Conservation (phyloP, 2,113 vertebrate genomes). For the Cephalopholis sonnerati region DNA sequence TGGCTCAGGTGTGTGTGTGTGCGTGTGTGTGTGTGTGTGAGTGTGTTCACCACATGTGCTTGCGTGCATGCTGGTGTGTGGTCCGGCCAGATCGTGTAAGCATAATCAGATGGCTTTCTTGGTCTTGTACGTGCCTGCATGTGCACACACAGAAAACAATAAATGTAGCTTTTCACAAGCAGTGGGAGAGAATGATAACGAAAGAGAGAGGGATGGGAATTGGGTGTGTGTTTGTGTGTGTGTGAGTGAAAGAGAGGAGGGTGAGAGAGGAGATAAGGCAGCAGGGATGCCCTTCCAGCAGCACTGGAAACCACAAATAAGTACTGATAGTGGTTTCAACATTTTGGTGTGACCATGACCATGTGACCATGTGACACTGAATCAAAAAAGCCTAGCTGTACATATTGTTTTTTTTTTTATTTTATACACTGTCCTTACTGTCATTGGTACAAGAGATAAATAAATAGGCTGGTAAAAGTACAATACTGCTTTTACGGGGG, state of each 20-base stretch:
- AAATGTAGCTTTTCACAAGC: conserved; percentile 7
- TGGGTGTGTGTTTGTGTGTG: neutral
- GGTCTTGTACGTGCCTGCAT: conserved; percentile 32
- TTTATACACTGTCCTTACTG: neutral
- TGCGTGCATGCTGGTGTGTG: conserved; percentile 64
- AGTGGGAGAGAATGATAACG: neutral
- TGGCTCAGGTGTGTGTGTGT: conserved; percentile 63
- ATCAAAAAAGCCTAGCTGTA: conserved; percentile 1
- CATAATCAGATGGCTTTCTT: conserved; percentile 58
- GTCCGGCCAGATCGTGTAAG: conserved; percentile 50
- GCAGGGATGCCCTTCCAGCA: neutral
- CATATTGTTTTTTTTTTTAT: neutral
- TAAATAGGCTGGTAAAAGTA: neutral
- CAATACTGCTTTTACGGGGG: too few species aligned
- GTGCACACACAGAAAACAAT: conserved; percentile 30
- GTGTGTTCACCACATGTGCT: conserved; percentile 62
- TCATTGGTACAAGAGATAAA: neutral
- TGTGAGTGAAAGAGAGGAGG: neutral
- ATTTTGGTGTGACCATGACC: too few species aligned
- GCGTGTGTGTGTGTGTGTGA: conserved; percentile 53
- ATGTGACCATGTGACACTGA: neutral
- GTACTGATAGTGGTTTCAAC: neutral
- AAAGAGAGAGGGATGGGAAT: neutral
- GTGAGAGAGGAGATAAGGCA: neutral
- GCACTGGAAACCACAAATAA: conserved; percentile 5